Conservation (phyloP, 2,113 vertebrate species). For the Sialia sialis region DNA sequence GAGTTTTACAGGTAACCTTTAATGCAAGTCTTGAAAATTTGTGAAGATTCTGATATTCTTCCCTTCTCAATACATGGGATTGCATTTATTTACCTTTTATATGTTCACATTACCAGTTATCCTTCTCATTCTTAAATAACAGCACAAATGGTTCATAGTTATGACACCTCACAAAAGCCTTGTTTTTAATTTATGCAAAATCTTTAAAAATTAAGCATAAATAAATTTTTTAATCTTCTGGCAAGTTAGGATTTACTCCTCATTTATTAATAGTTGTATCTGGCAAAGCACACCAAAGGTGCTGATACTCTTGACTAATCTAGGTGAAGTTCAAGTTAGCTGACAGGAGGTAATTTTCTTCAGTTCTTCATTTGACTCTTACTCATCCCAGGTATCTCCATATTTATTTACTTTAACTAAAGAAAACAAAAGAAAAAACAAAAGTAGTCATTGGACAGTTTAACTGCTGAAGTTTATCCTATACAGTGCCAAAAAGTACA, state of each 20-base stretch:
- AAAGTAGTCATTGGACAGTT: not conserved
- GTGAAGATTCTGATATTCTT: not conserved
- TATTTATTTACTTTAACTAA: conserved; percentile 85
- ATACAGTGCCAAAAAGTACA: not conserved
- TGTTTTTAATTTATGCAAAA: not conserved
- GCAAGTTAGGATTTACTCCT: conserved; percentile 19
- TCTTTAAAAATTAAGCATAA: conserved; percentile 1
- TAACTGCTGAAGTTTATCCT: not conserved
- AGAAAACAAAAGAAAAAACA: not conserved
- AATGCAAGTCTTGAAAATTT: conserved; percentile 29
- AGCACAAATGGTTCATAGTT: conserved; percentile 6
- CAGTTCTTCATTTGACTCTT: conserved; percentile 50
- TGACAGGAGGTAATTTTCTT: conserved; percentile 27
- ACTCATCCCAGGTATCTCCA: conserved; percentile 86
- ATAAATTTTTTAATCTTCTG: not conserved
- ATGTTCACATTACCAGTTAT: not conserved
- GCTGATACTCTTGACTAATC: not conserved
- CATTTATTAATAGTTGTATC: not conserved
- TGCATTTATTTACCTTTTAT: not conserved
- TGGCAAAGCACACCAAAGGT: not conserved
- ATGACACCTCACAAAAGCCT: not conserved
- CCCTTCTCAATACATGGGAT: not conserved
- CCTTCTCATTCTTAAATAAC: not conserved
- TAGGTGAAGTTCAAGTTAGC: conserved; percentile 36
- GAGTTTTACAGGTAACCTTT: conserved; percentile 36